Percentiles rank a stretch among this genome's conserved stretches.
These are phyloP conservation scores for Melanophora roralis DNA, from an alignment of 2,888 invertebrate species.

Conservation along the genomic window DNA sequence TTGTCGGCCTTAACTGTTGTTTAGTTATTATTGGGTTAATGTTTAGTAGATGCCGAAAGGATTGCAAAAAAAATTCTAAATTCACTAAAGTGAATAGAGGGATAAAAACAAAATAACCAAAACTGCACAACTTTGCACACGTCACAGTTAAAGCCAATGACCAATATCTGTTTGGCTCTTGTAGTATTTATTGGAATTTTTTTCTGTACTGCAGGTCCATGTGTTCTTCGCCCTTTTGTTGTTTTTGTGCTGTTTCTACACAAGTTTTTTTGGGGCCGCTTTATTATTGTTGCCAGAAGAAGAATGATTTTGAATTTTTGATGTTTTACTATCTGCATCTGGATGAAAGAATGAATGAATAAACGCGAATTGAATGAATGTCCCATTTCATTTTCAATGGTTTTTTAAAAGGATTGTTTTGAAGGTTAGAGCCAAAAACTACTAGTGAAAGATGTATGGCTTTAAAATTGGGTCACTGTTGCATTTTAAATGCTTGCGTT, in stretches of 20 bases:
- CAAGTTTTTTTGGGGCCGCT: conserved; percentile 41
- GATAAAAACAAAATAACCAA: conserved; percentile 19
- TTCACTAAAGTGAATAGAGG: too few species aligned
- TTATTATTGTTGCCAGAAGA: conserved; percentile 12
- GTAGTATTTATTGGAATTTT: not conserved
- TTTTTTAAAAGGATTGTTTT: conserved; percentile 34
- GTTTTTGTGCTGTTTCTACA: conserved; percentile 18
- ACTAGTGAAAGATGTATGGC: conserved; percentile 11
- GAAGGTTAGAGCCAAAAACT: conserved; percentile 49
- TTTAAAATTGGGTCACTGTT: conserved; percentile 43
- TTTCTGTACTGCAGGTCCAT: not conserved
- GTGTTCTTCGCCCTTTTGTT: conserved; percentile 40
- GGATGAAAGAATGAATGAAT: conserved; percentile 29
- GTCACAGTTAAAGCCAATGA: conserved; percentile 45
- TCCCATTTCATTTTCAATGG: conserved; percentile 33
- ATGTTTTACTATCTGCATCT: conserved; percentile 47
- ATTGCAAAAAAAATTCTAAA: too few species aligned
- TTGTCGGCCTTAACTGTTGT: conserved; percentile 35
- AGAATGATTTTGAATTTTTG: conserved; percentile 43
- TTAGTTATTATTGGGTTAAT: conserved; percentile 41
- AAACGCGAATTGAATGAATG: not conserved
- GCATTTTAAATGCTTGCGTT: not conserved
- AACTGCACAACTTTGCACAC: conserved; percentile 1
- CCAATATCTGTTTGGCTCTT: conserved; percentile 28
- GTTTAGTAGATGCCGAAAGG: conserved; percentile 40